These are phyloP conservation scores for Hemitrygon akajei DNA, from an alignment of 2,797 vertebrate species.

Conservation along the genomic window DNA sequence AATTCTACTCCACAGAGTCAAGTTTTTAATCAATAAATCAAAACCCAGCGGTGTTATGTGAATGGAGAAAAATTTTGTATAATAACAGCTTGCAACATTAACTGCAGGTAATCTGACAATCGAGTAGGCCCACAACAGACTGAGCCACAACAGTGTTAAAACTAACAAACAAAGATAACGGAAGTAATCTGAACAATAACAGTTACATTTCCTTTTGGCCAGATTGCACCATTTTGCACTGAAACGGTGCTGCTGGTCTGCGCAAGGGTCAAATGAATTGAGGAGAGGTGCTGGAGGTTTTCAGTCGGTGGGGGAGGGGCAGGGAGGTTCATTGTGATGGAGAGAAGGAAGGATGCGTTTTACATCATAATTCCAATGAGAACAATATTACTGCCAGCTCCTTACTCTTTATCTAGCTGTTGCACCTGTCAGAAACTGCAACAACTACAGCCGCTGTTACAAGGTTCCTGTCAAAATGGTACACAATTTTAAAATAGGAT, in stretches of 20 bases:
- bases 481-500: slow-evolving; percentile 18
- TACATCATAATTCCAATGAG: slow-evolving; percentile 14
- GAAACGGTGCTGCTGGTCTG: neutral
- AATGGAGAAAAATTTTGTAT: neutral
- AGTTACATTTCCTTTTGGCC: neutral
- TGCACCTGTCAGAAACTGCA: slow-evolving; percentile 6
- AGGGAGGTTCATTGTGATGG: no score
- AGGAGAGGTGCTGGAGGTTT: neutral
- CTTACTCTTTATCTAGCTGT: slow-evolving; percentile 11
- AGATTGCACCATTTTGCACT: neutral
- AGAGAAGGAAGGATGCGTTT: neutral
- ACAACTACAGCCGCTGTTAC: neutral
- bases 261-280: neutral
- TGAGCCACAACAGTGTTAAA: neutral
- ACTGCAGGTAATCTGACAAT: neutral
- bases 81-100: neutral
- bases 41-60: neutral
- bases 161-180: neutral
- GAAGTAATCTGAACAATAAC: neutral
- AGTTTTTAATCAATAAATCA: slow-evolving; percentile 26
- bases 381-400: slow-evolving; percentile 23
- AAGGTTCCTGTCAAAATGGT: neutral
- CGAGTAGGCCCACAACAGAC: neutral
- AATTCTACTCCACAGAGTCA: neutral
- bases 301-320: no score